Conservation (phyloP, 2,888 invertebrate species). For the Flexamia atlantica region DNA sequence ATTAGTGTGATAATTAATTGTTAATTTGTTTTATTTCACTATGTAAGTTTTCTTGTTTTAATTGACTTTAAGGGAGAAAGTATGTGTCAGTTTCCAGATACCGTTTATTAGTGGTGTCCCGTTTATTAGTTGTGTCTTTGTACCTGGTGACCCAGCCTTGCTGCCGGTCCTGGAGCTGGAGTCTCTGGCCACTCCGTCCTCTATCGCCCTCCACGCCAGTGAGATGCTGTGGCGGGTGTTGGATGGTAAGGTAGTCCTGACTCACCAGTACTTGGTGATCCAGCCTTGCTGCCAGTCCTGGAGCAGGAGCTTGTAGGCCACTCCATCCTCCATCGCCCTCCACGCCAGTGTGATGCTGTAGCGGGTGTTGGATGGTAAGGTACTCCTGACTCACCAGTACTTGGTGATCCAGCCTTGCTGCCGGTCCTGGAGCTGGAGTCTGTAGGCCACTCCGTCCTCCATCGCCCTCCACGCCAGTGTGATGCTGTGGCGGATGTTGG, state of each 20-base stretch:
- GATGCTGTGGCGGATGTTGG: slow-evolving; percentile 53
- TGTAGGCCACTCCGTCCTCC: slow-evolving; percentile 38
- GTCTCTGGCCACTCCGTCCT: too few species aligned
- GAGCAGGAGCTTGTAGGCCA: slow-evolving; percentile 56
- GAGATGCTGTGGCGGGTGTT: too few species aligned
- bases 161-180: slow-evolving; percentile 54
- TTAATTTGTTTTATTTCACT: too few species aligned
- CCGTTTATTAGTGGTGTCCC: too few species aligned
- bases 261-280: slow-evolving; percentile 63
- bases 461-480: slow-evolving; percentile 51
- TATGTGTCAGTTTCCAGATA: too few species aligned
- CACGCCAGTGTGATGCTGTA: slow-evolving; percentile 59
- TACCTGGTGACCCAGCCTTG: slow-evolving; percentile 62
- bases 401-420: slow-evolving; percentile 61
- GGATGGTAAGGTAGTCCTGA: too few species aligned
- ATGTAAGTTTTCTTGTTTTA: too few species aligned
- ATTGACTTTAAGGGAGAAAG: too few species aligned
- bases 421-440: slow-evolving; percentile 55
- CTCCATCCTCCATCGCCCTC: slow-evolving; percentile 9
- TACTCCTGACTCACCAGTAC: slow-evolving; percentile 63
- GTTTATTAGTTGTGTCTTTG: too few species aligned
- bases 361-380: slow-evolving; percentile 47
- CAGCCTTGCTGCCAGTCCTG: slow-evolving; percentile 54
- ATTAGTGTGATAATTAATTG: too few species aligned
- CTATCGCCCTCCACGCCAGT: too few species aligned